Conservation (phyloP, 2,888 invertebrate genomes). For the Drosophila nr. medialis region DNA sequence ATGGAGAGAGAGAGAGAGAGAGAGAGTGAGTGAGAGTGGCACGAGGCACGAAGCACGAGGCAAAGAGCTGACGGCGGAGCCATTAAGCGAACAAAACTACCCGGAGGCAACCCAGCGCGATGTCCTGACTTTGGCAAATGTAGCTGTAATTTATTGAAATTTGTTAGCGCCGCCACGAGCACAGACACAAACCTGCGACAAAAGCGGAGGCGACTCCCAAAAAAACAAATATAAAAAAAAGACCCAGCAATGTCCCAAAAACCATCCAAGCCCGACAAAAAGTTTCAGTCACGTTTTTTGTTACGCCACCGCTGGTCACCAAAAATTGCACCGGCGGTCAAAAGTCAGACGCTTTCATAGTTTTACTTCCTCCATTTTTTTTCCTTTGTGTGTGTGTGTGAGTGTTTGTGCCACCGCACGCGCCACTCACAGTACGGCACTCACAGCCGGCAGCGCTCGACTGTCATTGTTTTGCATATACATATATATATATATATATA, state of each 20-base stretch:
- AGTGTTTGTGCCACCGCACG: slow-evolving; percentile 15
- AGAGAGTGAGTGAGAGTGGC: neutral
- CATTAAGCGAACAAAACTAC: slow-evolving; percentile 55
- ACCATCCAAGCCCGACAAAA: slow-evolving; percentile 44
- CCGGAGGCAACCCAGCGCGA: slow-evolving; percentile 19
- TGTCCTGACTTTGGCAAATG: slow-evolving; percentile 69
- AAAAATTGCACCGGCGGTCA: slow-evolving; percentile 66
- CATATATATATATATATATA: neutral
- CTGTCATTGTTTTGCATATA: slow-evolving; percentile 17
- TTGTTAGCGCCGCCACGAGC: slow-evolving; percentile 64
- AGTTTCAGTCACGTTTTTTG: slow-evolving; percentile 73
- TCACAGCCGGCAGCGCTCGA: slow-evolving; percentile 8
- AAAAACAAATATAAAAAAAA: neutral
- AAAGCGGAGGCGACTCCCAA: slow-evolving; percentile 36
- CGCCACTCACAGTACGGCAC: slow-evolving; percentile 23
- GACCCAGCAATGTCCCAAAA: slow-evolving; percentile 2
- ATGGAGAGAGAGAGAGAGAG: neutral
- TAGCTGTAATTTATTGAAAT: slow-evolving; percentile 79
- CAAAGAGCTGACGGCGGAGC: slow-evolving; percentile 35
- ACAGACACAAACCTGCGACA: slow-evolving; percentile 63
- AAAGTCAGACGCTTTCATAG: slow-evolving; percentile 57
- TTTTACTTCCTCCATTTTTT: slow-evolving; percentile 22
- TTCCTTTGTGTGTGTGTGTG: neutral
- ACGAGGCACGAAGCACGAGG: neutral
- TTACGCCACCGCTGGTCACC: slow-evolving; percentile 59